Percentiles rank a stretch among this genome's conserved stretches.
Evolutionary conservation across 2,888 invertebrate genomes (phyloP).

Genomic region (Dromius quadrimaculatus): DNA sequence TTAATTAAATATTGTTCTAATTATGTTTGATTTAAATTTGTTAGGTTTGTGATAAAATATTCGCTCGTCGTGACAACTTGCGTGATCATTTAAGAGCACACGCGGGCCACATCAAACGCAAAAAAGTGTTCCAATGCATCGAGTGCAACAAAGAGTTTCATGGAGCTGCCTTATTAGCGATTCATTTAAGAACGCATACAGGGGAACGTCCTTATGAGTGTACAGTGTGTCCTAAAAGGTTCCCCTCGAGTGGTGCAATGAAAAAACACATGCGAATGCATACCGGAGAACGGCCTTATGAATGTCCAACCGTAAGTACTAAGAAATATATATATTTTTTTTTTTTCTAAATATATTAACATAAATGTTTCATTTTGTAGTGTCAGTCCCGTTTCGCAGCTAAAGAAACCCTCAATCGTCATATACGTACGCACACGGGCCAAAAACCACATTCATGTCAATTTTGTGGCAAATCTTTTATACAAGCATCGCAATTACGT

Average conservation of each 20-base stretch:
- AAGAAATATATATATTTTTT: not conserved
- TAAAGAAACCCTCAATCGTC: slow-evolving; percentile 76
- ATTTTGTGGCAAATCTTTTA: slow-evolving; percentile 83
- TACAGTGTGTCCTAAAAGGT: slow-evolving; percentile 79
- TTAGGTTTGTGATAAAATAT: slow-evolving; percentile 74
- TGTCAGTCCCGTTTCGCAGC: slow-evolving; percentile 84
- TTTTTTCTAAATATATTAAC: not conserved
- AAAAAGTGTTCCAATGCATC: slow-evolving; percentile 73
- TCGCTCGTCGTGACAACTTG: slow-evolving; percentile 80
- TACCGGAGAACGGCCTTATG: slow-evolving; percentile 70
- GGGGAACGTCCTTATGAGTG: slow-evolving; percentile 75
- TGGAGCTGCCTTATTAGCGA: slow-evolving; percentile 71
- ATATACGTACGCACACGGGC: slow-evolving; percentile 69
- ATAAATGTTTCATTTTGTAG: slow-evolving; percentile 65
- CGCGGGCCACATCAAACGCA: slow-evolving; percentile 70
- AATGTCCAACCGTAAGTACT: slow-evolving; percentile 66
- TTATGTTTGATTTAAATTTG: no score
- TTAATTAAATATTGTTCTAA: no score
- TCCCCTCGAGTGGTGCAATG: slow-evolving; percentile 80
- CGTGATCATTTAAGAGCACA: slow-evolving; percentile 79
- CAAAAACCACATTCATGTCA: slow-evolving; percentile 74
- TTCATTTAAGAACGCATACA: slow-evolving; percentile 78
- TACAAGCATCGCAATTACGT: slow-evolving; percentile 81
- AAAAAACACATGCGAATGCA: slow-evolving; percentile 77
- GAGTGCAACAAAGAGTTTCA: slow-evolving; percentile 77